Percentiles rank a stretch among this genome's conserved stretches.
Evolutionary conservation across 2,888 invertebrate genomes (phyloP).

Genomic region (Eurois occulta): DNA sequence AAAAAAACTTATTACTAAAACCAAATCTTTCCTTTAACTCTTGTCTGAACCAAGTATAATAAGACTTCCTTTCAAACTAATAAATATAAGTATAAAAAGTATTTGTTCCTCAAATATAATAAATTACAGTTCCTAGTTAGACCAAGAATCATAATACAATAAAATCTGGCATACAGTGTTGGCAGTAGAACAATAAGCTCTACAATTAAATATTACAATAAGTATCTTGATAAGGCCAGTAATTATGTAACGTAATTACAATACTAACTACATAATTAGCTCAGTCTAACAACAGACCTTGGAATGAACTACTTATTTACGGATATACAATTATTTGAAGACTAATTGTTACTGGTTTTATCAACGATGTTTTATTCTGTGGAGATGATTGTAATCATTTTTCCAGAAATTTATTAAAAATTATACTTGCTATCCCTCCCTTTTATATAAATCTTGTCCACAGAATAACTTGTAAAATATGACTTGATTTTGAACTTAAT

Average conservation of each 20-base stretch:
- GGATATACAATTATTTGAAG: neutral
- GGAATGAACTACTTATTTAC: neutral
- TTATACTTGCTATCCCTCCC: neutral
- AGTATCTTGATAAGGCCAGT: conserved; percentile 52
- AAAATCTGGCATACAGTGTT: conserved; percentile 22
- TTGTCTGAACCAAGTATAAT: neutral
- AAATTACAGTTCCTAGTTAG: neutral
- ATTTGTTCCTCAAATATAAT: neutral
- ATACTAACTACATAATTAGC: conserved; percentile 7
- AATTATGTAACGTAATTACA: conserved; percentile 19
- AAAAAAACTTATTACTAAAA: neutral
- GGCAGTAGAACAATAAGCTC: conserved; percentile 21
- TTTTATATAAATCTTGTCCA: conserved; percentile 25
- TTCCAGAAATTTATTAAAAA: neutral
- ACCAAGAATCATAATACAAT: conserved; percentile 6
- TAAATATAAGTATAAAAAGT: neutral
- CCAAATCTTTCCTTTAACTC: neutral
- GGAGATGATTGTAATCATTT: conserved; percentile 6
- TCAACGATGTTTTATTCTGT: conserved; percentile 23
- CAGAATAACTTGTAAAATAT: conserved; percentile 21
- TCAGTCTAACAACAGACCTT: conserved; percentile 30
- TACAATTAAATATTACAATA: conserved; percentile 1
- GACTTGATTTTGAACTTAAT: conserved; percentile 36
- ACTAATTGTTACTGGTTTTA: conserved; percentile 33
- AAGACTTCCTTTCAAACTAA: neutral